Percentiles rank a stretch among this genome's conserved stretches.
phyloP scores from a whole-genome alignment of 2,113 vertebrate species.

The Telmatochromis sp. region DNA sequence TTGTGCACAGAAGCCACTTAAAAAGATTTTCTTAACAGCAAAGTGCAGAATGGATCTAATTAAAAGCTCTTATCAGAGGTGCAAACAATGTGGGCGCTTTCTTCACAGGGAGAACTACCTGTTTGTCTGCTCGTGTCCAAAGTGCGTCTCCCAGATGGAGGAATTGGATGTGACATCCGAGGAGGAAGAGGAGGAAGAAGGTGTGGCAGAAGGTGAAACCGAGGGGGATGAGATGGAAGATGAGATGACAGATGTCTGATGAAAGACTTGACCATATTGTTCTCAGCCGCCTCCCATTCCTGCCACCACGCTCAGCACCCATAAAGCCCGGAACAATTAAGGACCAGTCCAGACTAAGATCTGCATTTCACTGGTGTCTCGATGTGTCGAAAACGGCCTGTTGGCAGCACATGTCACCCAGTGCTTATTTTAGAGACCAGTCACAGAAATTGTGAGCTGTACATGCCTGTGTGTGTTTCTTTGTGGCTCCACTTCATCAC shows the following conservation, averaged over 20 bases:
- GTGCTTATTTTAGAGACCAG: background rate
- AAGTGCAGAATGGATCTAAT: background rate
- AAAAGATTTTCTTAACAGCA: background rate
- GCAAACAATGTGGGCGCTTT: background rate
- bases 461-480: background rate
- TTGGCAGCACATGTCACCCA: background rate
- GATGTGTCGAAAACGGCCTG: background rate
- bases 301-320: background rate
- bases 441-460: background rate
- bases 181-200: slow-evolving; percentile 86
- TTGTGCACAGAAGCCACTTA: background rate
- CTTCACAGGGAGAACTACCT: slow-evolving; percentile 91
- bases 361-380: background rate
- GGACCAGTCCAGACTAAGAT: background rate
- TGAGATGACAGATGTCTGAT: slow-evolving; percentile 97
- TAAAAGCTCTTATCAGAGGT: background rate
- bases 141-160: slow-evolving; percentile 85
- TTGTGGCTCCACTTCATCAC: background rate
- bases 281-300: background rate
- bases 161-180: slow-evolving; percentile 90
- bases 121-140: slow-evolving; percentile 91
- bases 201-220: slow-evolving; percentile 75
- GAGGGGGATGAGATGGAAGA: slow-evolving; percentile 93
- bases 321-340: background rate
- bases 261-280: slow-evolving; percentile 33